A percentile compares a stretch with the other conserved stretches of the same genome.
Conservation (phyloP, 2,888 invertebrate species). For the Conus canariensis region DNA sequence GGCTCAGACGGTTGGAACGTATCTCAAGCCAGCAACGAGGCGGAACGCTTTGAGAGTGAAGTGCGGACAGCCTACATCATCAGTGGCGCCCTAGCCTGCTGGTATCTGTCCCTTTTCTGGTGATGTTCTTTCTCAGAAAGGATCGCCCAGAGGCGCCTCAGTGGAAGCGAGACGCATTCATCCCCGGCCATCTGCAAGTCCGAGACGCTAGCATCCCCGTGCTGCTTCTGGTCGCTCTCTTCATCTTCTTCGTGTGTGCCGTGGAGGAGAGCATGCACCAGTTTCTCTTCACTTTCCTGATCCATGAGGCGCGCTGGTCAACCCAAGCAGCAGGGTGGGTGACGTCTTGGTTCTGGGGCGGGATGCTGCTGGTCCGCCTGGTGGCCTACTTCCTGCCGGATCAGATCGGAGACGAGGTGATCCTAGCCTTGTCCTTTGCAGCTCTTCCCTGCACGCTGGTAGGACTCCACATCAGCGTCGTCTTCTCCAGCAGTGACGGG, state of each 20-base stretch:
- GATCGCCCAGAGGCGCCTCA: background rate
- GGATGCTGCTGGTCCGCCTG: slow-evolving; percentile 26
- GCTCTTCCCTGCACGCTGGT: background rate
- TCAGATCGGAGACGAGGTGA: background rate
- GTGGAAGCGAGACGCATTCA: background rate
- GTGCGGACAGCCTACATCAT: slow-evolving; percentile 16
- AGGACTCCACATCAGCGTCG: slow-evolving; percentile 11
- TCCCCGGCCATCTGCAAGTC: background rate
- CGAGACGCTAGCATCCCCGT: background rate
- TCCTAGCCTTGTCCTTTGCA: slow-evolving; percentile 15
- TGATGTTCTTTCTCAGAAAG: background rate
- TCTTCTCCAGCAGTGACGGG: background rate
- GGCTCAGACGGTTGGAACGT: background rate
- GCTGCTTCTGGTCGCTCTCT: background rate
- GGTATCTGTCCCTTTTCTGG: slow-evolving; percentile 3
- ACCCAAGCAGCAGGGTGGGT: background rate
- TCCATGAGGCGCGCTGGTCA: background rate
- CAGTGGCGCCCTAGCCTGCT: background rate
- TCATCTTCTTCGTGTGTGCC: slow-evolving; percentile 10
- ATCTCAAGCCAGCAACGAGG: background rate
- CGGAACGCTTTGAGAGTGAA: background rate
- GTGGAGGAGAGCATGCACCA: slow-evolving; percentile 39
- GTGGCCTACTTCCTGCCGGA: background rate
- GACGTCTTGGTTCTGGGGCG: slow-evolving; percentile 16
- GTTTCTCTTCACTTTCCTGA: slow-evolving; percentile 34